Conservation (phyloP, 1,140 invertebrate genomes). For the Mycetomoellerius zeteki region DNA sequence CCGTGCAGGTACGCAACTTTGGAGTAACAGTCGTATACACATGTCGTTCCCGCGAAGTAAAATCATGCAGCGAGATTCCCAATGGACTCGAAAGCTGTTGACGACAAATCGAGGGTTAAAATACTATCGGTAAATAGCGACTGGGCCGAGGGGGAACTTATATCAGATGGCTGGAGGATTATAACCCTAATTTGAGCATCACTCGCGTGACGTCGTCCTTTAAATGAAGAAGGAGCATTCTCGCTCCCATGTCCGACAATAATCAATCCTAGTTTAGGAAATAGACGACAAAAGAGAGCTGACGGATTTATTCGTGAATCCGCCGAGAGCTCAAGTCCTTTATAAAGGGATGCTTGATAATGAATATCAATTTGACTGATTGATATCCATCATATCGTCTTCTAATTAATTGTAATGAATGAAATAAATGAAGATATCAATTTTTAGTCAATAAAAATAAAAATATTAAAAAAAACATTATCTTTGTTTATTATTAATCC, state of each 20-base stretch:
- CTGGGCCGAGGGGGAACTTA: slow-evolving; percentile 72
- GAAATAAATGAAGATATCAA: not conserved
- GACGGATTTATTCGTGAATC: slow-evolving; percentile 43
- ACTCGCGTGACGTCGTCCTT: slow-evolving; percentile 71
- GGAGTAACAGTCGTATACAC: slow-evolving; percentile 68
- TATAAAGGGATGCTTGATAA: not conserved
- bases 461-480: slow-evolving; percentile 4
- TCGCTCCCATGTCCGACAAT: slow-evolving; percentile 53
- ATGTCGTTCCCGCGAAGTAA: slow-evolving; percentile 68
- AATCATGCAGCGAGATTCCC: slow-evolving; percentile 80
- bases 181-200: slow-evolving; percentile 86
- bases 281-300: slow-evolving; percentile 38
- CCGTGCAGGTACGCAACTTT: slow-evolving; percentile 53
- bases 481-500: not conserved
- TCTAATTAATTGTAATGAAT: slow-evolving; percentile 7
- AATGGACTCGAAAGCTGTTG: slow-evolving; percentile 85
- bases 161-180: slow-evolving; percentile 84
- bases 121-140: slow-evolving; percentile 86
- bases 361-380: slow-evolving; percentile 9
- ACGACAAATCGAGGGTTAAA: slow-evolving; percentile 88
- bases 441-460: not conserved
- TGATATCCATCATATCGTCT: not conserved
- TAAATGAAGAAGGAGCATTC: slow-evolving; percentile 66
- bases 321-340: not conserved
- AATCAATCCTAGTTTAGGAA: slow-evolving; percentile 58